Evolutionary conservation across 2,888 invertebrate species (phyloP).

Genomic region (Lissonota sp.): DNA sequence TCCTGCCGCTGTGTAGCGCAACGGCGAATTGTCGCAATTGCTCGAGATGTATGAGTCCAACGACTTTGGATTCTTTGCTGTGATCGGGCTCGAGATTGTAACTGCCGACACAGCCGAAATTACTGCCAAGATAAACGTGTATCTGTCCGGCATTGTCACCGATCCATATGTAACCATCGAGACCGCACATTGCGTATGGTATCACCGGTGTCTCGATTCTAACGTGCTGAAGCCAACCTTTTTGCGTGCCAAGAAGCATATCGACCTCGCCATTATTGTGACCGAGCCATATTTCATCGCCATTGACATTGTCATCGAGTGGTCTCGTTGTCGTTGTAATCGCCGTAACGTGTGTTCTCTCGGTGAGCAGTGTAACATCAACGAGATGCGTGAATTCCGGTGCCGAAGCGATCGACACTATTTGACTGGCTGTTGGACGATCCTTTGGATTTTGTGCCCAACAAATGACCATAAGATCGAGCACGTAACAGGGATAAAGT

Average conservation of each 20-base stretch:
- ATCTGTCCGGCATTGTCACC: conserved; percentile 95
- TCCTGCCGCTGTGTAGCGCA: conserved; percentile 91
- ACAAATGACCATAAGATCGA: conserved; percentile 98
- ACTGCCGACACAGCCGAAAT: conserved; percentile 81
- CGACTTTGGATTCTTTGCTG: conserved; percentile 87
- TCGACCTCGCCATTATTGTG: conserved; percentile 88
- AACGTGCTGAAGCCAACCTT: conserved; percentile 87
- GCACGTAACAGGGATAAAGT: conserved; percentile 93
- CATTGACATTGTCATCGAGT: conserved; percentile 77
- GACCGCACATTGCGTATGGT: conserved; percentile 90
- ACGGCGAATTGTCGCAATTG: conserved; percentile 91
- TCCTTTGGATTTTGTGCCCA: conserved; percentile 95
- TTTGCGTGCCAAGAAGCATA: conserved; percentile 85
- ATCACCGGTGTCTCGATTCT: conserved; percentile 85
- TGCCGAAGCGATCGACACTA: conserved; percentile 95
- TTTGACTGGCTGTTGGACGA: conserved; percentile 97
- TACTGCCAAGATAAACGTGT: conserved; percentile 89
- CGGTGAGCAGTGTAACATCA: conserved; percentile 91
- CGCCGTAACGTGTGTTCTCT: conserved; percentile 88
- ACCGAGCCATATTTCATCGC: conserved; percentile 90
- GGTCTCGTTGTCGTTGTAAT: conserved; percentile 80
- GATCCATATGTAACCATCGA: conserved; percentile 93
- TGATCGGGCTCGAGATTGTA: conserved; percentile 87
- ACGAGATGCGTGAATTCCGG: conserved; percentile 96
- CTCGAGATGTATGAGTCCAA: conserved; percentile 88